Percentiles rank a stretch among this genome's conserved stretches.
These are phyloP conservation scores for Eumeta japonica DNA, from an alignment of 1,140 invertebrate species.

Conservation along the genomic window DNA sequence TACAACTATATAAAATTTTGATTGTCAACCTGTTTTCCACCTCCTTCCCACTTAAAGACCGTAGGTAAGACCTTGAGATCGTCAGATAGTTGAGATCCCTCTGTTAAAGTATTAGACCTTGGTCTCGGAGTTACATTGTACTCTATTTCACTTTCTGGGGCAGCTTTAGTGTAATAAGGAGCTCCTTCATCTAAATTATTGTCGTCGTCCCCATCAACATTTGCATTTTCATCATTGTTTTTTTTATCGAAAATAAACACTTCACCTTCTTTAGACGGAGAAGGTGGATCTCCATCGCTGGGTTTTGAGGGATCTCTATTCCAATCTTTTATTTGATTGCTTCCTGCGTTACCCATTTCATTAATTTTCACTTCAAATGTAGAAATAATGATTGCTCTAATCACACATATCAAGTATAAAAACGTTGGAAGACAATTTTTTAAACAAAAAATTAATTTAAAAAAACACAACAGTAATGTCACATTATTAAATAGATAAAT, in stretches of 20 bases:
- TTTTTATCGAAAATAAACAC: conserved; percentile 85
- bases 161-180: conserved; percentile 71
- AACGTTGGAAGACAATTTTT: too few species aligned
- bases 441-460: too few species aligned
- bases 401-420: too few species aligned
- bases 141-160: conserved; percentile 54
- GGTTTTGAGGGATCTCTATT: conserved; percentile 56
- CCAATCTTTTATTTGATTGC: conserved; percentile 65
- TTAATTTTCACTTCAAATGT: too few species aligned
- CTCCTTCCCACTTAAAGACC: conserved; percentile 96
- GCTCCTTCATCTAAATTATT: conserved; percentile 78
- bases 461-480: too few species aligned
- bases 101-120: conserved; percentile 70
- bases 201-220: conserved; percentile 49
- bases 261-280: conserved; percentile 74
- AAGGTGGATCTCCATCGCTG: conserved; percentile 64
- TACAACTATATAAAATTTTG: too few species aligned
- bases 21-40: conserved; percentile 74
- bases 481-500: too few species aligned
- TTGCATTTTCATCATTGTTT: conserved; percentile 62
- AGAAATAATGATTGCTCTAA: too few species aligned
- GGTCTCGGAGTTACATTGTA: conserved; percentile 60
- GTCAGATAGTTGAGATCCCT: conserved; percentile 57
- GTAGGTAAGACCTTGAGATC: conserved; percentile 79
- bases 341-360: conserved; percentile 76